A percentile compares a stretch with the other conserved stretches of the same genome.
Conservation (phyloP, 1,140 invertebrate species). For the Battus philenor region DNA sequence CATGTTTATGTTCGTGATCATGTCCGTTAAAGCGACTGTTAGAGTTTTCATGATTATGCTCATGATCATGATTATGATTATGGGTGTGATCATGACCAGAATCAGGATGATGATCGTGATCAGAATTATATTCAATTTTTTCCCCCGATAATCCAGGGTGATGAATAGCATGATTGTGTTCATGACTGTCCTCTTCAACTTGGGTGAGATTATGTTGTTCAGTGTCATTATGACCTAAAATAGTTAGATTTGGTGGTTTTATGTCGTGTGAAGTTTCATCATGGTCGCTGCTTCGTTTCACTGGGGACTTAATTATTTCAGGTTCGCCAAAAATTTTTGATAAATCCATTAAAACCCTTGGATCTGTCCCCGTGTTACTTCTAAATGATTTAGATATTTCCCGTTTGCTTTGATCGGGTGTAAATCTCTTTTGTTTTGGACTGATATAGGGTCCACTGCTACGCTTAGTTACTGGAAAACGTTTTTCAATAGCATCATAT, state of each 20-base stretch:
- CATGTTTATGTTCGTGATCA: constrained; percentile 42
- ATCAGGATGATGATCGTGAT: constrained; percentile 24
- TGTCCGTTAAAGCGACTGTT: too few species aligned
- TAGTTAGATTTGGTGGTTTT: constrained; percentile 51
- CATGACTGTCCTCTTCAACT: constrained; percentile 50
- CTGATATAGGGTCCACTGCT: constrained; percentile 70
- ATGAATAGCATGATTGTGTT: constrained; percentile 61
- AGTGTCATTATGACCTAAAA: constrained; percentile 46
- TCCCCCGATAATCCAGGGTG: constrained; percentile 67
- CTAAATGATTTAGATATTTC: constrained; percentile 49
- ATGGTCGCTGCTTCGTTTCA: constrained; percentile 64
- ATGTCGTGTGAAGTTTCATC: constrained; percentile 48
- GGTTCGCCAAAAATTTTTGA: constrained; percentile 74
- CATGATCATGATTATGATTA: constrained; percentile 36
- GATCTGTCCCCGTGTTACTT: constrained; percentile 72
- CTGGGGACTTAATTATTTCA: constrained; percentile 59
- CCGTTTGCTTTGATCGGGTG: constrained; percentile 61
- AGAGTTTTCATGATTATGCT: constrained; percentile 21
- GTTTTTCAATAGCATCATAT: constrained; percentile 73
- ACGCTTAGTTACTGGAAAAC: constrained; percentile 80
- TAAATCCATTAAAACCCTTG: constrained; percentile 75
- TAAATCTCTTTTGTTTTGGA: constrained; percentile 67
- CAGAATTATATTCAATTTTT: constrained; percentile 43
- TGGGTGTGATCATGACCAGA: constrained; percentile 40
- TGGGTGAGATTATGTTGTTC: constrained; percentile 36